Percentiles rank a stretch among this genome's conserved stretches.
Conservation (phyloP, 2,888 invertebrate genomes). For the Muscina levida region DNA sequence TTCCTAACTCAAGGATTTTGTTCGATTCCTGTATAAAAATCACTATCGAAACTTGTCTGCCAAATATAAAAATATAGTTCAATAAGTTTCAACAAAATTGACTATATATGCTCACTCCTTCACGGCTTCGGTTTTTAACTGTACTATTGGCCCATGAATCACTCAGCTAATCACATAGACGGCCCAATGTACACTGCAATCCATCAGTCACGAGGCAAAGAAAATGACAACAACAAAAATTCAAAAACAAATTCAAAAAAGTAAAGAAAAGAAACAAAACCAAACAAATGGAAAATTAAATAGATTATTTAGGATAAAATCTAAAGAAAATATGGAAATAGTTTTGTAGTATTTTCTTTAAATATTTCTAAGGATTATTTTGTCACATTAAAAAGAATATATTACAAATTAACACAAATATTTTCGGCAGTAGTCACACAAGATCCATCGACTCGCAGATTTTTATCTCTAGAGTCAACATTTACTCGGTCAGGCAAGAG, state of each 20-base stretch:
- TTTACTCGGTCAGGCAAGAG: too few relatives aligned
- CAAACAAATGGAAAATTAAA: neutral
- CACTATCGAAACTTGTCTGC: too few relatives aligned
- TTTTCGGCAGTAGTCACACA: too few relatives aligned
- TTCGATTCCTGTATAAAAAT: too few relatives aligned
- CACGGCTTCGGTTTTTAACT: too few relatives aligned
- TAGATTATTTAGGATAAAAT: neutral
- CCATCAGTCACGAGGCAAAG: constrained; percentile 10
- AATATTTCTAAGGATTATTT: constrained; percentile 45
- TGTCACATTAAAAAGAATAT: constrained; percentile 54
- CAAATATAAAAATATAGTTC: too few relatives aligned
- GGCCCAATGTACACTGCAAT: too few relatives aligned
- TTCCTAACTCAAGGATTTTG: too few relatives aligned
- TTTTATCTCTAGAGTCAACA: neutral
- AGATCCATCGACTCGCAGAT: neutral
- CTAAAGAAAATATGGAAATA: neutral
- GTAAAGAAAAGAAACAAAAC: neutral
- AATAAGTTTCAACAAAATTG: too few relatives aligned
- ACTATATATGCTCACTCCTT: too few relatives aligned
- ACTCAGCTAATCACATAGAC: too few relatives aligned
- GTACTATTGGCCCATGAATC: too few relatives aligned
- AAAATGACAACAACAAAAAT: neutral
- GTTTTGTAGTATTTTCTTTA: constrained; percentile 26
- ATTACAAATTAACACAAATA: constrained; percentile 39
- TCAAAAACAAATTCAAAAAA: neutral